These are phyloP conservation scores for Mus caroli DNA, from an alignment of 2,797 vertebrate genomes.

Conservation along the genomic window DNA sequence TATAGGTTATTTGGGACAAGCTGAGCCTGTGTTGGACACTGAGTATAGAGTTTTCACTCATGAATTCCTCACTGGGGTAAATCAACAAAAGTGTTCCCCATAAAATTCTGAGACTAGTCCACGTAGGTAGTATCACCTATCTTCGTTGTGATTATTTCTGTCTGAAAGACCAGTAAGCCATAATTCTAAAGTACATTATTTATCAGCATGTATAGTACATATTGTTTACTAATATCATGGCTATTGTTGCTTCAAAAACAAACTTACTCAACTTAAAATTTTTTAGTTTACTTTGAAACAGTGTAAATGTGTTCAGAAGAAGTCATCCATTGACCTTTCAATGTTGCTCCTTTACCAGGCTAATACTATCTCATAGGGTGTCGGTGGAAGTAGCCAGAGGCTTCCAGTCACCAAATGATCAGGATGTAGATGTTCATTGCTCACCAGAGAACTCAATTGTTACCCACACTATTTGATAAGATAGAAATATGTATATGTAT, in stretches of 20 bases:
- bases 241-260: not conserved
- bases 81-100: not conserved
- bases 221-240: not conserved
- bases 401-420: not conserved
- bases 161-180: slow-evolving; percentile 1
- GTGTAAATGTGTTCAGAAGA: not conserved
- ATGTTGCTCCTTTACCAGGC: not conserved
- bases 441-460: not conserved
- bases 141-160: not conserved
- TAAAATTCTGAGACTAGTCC: not conserved
- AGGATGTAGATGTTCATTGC: not conserved
- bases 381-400: not conserved
- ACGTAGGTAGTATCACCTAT: not conserved
- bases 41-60: not conserved
- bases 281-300: not conserved
- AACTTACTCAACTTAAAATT: not conserved
- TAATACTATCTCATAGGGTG: no score
- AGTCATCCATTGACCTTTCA: not conserved
- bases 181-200: slow-evolving; percentile 6
- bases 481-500: no score
- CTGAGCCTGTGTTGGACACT: not conserved
- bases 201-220: not conserved
- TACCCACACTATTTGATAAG: not conserved
- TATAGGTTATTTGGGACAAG: not conserved
- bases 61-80: not conserved